Evolutionary conservation across 2,797 vertebrate species (phyloP).

Genomic region (Apodemus agrarius): DNA sequence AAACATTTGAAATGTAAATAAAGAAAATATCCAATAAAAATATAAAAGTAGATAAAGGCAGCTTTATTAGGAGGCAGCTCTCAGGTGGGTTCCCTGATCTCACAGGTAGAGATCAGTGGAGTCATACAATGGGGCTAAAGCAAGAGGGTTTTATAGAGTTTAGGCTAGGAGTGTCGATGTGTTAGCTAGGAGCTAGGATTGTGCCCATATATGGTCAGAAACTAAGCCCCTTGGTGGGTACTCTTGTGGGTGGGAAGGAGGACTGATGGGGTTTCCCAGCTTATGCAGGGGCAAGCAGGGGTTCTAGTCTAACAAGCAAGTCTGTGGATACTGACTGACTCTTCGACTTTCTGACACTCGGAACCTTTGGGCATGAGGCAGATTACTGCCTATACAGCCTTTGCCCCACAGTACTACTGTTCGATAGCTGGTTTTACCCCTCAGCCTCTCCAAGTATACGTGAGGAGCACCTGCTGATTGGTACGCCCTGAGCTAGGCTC

Average conservation of each 20-base stretch:
- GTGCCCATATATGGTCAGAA: neutral
- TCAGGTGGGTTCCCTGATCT: neutral
- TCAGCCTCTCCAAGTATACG: neutral
- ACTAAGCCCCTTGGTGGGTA: neutral
- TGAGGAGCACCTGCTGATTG: neutral
- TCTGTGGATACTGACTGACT: neutral
- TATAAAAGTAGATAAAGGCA: neutral
- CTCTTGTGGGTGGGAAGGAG: neutral
- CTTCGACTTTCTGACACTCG: neutral
- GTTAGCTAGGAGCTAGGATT: neutral
- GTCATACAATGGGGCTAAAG: neutral
- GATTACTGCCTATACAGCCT: neutral
- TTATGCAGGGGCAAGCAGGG: neutral
- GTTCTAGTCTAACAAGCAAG: neutral
- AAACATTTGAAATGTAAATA: too few species aligned
- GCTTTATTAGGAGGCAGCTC: neutral
- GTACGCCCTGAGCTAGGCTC: neutral
- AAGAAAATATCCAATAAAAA: too few species aligned
- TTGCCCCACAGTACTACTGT: rapidly evolving
- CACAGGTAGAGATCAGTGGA: neutral
- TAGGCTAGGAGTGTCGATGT: neutral
- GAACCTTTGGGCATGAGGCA: neutral
- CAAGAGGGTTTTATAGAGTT: neutral
- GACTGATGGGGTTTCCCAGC: neutral
- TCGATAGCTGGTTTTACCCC: neutral